A percentile compares a stretch with the other conserved stretches of the same genome.
Evolutionary conservation across 30 jellyfish, hydroid and myxozoan species (phyloP).

Genomic region (Mastigias papua): DNA sequence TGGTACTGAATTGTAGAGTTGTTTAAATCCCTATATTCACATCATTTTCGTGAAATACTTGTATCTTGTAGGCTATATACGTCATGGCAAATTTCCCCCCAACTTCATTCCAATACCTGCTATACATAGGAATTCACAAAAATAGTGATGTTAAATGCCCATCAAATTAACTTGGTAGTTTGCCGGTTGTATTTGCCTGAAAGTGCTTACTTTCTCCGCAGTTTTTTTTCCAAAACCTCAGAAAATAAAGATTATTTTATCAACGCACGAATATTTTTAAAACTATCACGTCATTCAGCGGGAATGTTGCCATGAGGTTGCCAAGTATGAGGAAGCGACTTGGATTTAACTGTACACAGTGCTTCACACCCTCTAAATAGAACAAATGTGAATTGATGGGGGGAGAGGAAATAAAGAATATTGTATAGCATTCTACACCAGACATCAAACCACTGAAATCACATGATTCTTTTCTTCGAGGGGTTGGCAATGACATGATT

Average conservation of each 20-base stretch:
- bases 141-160: too few relatives aligned
- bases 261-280: neutral
- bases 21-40: too few relatives aligned
- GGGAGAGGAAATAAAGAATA: neutral
- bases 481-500: too few relatives aligned
- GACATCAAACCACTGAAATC: neutral
- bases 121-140: too few relatives aligned
- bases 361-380: neutral
- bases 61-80: too few relatives aligned
- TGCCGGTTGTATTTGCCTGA: neutral
- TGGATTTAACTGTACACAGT: neutral
- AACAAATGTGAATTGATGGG: neutral
- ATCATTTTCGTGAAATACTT: too few relatives aligned
- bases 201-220: neutral
- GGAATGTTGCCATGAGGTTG: constrained; percentile 3
- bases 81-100: too few relatives aligned
- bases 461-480: too few relatives aligned
- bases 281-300: constrained; percentile 6
- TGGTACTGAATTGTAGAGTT: too few relatives aligned
- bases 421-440: neutral
- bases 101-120: too few relatives aligned
- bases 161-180: too few relatives aligned
- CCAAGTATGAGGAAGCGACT: neutral
- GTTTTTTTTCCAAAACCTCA: constrained; percentile 35
- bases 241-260: constrained; percentile 39